Evolutionary conservation across 1,140 invertebrate species (phyloP).

Genomic region (Leptopilina clavipes): DNA sequence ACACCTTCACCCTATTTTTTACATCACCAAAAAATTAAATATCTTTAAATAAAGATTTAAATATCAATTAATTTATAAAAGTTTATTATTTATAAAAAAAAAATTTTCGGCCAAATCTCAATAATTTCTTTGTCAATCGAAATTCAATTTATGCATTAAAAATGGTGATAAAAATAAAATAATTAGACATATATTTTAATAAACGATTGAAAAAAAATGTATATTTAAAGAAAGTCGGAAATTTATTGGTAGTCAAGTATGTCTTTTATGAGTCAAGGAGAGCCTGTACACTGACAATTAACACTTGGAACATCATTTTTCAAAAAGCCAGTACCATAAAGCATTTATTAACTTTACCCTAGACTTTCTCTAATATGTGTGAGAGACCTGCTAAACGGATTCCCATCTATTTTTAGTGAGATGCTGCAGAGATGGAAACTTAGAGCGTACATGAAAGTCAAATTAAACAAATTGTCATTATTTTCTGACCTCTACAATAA

Average conservation of each 20-base stretch:
- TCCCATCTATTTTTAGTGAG: conserved; percentile 29
- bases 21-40: too few species aligned
- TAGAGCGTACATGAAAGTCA: not conserved
- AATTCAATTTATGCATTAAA: too few species aligned
- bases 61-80: too few species aligned
- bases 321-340: conserved; percentile 20
- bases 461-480: not conserved
- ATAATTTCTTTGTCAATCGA: too few species aligned
- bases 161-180: too few species aligned
- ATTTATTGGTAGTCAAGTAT: not conserved
- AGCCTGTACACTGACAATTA: conserved; percentile 8
- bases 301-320: conserved; percentile 6
- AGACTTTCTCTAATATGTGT: conserved; percentile 18
- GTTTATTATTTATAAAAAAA: too few species aligned
- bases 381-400: conserved; percentile 14
- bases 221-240: not conserved
- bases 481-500: too few species aligned
- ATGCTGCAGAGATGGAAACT: conserved; percentile 11
- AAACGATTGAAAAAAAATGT: not conserved
- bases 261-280: conserved; percentile 18
- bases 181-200: too few species aligned
- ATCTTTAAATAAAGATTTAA: too few species aligned
- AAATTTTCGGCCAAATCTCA: too few species aligned
- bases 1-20: too few species aligned
- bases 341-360: conserved; percentile 30